These are phyloP conservation scores for Pogonus chalceus DNA, from an alignment of 1,140 invertebrate genomes.

Conservation along the genomic window DNA sequence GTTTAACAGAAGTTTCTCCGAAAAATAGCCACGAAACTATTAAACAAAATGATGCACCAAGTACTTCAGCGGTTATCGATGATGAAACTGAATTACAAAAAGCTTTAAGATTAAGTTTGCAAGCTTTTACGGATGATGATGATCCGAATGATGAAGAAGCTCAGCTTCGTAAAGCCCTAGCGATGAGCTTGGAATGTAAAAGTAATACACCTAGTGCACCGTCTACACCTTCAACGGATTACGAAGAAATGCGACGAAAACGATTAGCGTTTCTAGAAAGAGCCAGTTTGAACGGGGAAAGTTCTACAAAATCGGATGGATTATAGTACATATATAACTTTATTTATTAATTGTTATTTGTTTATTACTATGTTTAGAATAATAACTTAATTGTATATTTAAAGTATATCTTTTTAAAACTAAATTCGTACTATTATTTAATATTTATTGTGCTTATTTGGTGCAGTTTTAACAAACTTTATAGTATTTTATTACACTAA, in stretches of 20 bases:
- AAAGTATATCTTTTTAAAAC: too few species aligned
- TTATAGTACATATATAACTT: not conserved
- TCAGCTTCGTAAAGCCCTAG: constrained; percentile 40
- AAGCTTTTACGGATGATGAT: constrained; percentile 18
- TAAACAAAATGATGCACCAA: constrained; percentile 8
- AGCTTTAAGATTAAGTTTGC: constrained; percentile 42
- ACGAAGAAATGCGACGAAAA: not conserved
- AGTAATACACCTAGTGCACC: constrained; percentile 17
- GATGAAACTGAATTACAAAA: constrained; percentile 39
- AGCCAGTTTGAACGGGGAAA: not conserved
- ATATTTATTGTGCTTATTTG: too few species aligned
- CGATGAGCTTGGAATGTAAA: constrained; percentile 46
- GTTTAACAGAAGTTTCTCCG: constrained; percentile 22
- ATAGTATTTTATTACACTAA: too few species aligned
- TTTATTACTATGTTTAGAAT: not conserved
- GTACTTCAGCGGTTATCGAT: constrained; percentile 16
- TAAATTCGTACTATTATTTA: too few species aligned
- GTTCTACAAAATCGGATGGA: not conserved
- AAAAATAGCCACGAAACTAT: constrained; percentile 10
- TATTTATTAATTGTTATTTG: constrained; percentile 5
- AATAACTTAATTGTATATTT: too few species aligned
- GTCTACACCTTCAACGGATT: not conserved
- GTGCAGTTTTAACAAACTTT: too few species aligned
- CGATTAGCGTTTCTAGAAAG: not conserved
- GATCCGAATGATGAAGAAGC: constrained; percentile 37